Evolutionary conservation across 2,113 vertebrate species (phyloP).

Genomic region (Carassius carassius): DNA sequence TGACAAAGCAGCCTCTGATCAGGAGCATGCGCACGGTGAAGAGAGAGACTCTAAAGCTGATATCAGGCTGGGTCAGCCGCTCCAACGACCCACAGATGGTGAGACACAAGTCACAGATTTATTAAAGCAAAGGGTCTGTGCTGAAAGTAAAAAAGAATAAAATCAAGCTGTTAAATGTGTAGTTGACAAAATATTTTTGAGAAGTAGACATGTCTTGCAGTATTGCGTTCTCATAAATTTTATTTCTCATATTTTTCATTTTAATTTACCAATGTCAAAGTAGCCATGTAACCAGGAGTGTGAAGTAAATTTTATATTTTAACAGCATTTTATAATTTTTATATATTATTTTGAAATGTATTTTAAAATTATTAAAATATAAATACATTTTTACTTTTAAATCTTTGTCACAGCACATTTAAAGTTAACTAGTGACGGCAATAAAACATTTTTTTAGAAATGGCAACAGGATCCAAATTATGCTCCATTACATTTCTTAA

Average conservation of each 20-base stretch:
- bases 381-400: not conserved
- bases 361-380: not conserved
- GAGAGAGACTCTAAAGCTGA: conserved; percentile 96
- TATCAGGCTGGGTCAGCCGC: conserved; percentile 98
- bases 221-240: not conserved
- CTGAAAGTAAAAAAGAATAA: not conserved
- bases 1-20: conserved; percentile 97
- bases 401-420: not conserved
- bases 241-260: too few species aligned
- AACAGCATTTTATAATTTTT: too few species aligned
- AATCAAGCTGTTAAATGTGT: not conserved
- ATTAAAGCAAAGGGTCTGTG: not conserved
- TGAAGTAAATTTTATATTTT: too few species aligned
- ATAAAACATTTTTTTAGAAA: not conserved
- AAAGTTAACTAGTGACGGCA: not conserved
- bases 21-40: conserved; percentile 99
- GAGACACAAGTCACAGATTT: conserved; percentile 62
- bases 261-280: too few species aligned
- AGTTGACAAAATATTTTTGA: not conserved
- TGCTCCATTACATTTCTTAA: not conserved
- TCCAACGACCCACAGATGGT: conserved; percentile 99
- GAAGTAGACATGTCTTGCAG: too few species aligned
- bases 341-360: too few species aligned
- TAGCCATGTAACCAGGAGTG: too few species aligned
- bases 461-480: not conserved